Conservation (phyloP, 2,888 invertebrate species). For the Proisotoma minuta region DNA sequence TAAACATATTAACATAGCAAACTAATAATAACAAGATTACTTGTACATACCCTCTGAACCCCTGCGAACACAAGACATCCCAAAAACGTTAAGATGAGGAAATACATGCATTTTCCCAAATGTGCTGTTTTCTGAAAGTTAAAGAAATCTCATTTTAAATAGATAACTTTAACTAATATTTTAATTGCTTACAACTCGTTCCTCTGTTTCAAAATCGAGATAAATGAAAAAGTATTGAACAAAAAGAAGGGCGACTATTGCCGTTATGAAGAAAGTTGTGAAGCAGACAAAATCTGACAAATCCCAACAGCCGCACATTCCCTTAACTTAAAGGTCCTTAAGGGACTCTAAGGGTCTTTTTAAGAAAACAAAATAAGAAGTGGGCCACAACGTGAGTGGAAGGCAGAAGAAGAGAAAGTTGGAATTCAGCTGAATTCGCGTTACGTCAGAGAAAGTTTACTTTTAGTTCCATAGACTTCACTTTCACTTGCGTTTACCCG, state of each 20-base stretch:
- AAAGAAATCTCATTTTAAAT: neutral
- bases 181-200: slow-evolving; percentile 6
- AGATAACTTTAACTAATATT: too few species aligned
- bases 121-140: slow-evolving; percentile 22
- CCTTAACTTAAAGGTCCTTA: neutral
- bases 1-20: too few species aligned
- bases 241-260: slow-evolving; percentile 36
- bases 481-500: too few species aligned
- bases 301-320: slow-evolving; percentile 39
- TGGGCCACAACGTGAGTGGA: neutral
- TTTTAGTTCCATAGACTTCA: too few species aligned
- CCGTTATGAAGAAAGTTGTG: slow-evolving; percentile 41
- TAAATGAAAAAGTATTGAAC: slow-evolving; percentile 39
- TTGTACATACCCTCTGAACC: slow-evolving; percentile 27
- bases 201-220: slow-evolving; percentile 25
- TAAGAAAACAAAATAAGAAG: neutral
- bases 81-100: slow-evolving; percentile 31
- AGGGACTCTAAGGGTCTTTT: neutral
- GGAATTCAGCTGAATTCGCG: too few species aligned
- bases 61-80: slow-evolving; percentile 38
- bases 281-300: slow-evolving; percentile 40
- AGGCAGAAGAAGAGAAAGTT: neutral
- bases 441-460: neutral
- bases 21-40: too few species aligned
- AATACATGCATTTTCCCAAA: slow-evolving; percentile 29